Evolutionary conservation across 2,113 vertebrate species (phyloP), one percentile per base, ranked within the genome.

Genomic region (Nibea coibor): DNA sequence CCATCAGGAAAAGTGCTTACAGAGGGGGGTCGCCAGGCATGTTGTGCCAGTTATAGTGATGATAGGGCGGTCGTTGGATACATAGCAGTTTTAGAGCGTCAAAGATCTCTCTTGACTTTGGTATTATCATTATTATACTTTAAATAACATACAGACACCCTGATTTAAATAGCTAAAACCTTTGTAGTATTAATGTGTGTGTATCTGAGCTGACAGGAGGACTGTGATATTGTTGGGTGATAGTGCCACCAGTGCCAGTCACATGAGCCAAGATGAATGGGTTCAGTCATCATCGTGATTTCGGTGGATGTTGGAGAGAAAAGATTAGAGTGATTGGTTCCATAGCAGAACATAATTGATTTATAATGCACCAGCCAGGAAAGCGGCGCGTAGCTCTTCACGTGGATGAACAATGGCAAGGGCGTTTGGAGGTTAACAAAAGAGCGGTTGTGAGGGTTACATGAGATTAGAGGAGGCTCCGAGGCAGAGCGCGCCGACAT

Each of bases 281-380:
- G 65, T 79, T 80, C 84, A 67, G 47, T 83, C 72, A 28, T 85
- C 62, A 74, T 80, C 80, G 80, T 78, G 83, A 80, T 90, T 80
- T 87, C 72, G 66, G 70, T 87, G 70, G 61, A 81, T 80, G 78
- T 70, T 81, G 68, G 79, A 72, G 64, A 83, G 75, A 64, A 81
- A 76, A 80, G 69, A 87, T 85, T 54, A 82, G 54, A 87, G 61
- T 62, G 64, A 87, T 82, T 73, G 82, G 72, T 83, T 90, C 87
- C 89, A 77, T 82, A 71, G 87, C 82, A 87, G 76, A 86, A 81
- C 69, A 83, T 91, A 89, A 93, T 89, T 93, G 89, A 92, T 93
- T 92, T 87, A 86, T 89, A 90, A 91, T 90, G 81, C 86, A 87
- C 90, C 88, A 80, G 72, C 88, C 14, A 45, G 62, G 79, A 74